A percentile compares a stretch with the other conserved stretches of the same genome.
Evolutionary conservation across 2,113 vertebrate species (phyloP).

Genomic region (Morone chrysops): DNA sequence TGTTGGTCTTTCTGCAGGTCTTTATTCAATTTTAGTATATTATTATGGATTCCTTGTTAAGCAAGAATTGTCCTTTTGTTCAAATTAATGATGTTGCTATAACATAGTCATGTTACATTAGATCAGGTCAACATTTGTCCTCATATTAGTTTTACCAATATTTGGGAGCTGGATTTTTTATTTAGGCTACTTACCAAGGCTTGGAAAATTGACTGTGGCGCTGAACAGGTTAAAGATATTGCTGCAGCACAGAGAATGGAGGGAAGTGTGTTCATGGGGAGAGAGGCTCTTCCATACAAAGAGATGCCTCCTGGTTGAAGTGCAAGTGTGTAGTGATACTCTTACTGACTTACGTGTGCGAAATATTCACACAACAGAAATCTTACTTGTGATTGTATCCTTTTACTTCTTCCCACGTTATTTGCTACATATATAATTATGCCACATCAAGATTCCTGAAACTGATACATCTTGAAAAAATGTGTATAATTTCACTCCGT

Average conservation of each 20-base stretch:
- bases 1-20: background rate
- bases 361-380: background rate
- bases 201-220: constrained; percentile 16
- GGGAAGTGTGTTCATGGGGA: constrained; percentile 47
- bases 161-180: background rate
- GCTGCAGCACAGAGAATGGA: constrained; percentile 73
- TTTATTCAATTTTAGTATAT: background rate
- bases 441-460: background rate
- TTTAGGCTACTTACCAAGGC: background rate
- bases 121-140: background rate
- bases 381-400: background rate
- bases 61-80: background rate
- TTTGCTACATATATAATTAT: background rate
- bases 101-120: background rate
- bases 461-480: background rate
- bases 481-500: background rate
- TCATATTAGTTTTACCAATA: background rate
- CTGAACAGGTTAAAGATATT: constrained; percentile 76
- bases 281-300: constrained; percentile 23
- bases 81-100: background rate
- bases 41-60: background rate
- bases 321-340: constrained; percentile 23
- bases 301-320: constrained; percentile 42
- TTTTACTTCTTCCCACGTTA: background rate
- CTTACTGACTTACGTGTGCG: background rate